Conservation (phyloP, 2,888 invertebrate species). For the Criorhina ranunculi region DNA sequence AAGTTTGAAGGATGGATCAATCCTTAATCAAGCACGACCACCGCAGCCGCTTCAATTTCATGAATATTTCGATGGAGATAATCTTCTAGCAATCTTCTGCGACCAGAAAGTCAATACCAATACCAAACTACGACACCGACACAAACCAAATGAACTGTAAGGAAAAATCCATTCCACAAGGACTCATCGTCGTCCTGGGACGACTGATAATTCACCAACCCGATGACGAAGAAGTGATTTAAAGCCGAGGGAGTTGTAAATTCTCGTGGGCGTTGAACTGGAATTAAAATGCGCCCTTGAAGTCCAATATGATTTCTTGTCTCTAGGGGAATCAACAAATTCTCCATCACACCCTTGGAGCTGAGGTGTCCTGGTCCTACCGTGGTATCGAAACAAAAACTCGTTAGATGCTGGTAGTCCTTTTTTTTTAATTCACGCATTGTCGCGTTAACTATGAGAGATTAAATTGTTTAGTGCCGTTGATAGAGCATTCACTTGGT, state of each 20-base stretch:
- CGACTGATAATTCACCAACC: constrained; percentile 12
- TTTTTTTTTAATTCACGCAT: constrained; percentile 6
- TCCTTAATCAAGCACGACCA: constrained; percentile 17
- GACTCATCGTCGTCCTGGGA: not conserved
- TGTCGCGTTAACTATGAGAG: constrained; percentile 13
- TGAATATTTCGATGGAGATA: constrained; percentile 6
- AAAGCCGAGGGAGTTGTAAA: constrained; percentile 11
- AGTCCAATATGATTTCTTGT: not conserved
- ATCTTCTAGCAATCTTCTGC: constrained; percentile 1
- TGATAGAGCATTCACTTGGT: constrained; percentile 25
- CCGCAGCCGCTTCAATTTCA: constrained; percentile 9
- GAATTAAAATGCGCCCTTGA: constrained; percentile 34
- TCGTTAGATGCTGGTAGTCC: not conserved
- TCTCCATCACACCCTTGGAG: not conserved
- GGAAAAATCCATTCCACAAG: constrained; percentile 7
- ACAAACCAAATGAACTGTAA: constrained; percentile 42
- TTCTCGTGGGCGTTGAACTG: constrained; percentile 24
- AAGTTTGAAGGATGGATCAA: constrained; percentile 1
- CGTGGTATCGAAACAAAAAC: not conserved
- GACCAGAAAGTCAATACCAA: not conserved
- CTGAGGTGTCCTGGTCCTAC: not conserved
- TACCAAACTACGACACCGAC: not conserved
- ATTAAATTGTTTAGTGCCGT: constrained; percentile 31
- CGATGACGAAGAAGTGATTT: constrained; percentile 33
- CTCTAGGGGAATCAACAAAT: not conserved